Base-by-base conservation (phyloP, 2,113 vertebrate genomes). In the Psilopogon haemacephalus region DNA sequence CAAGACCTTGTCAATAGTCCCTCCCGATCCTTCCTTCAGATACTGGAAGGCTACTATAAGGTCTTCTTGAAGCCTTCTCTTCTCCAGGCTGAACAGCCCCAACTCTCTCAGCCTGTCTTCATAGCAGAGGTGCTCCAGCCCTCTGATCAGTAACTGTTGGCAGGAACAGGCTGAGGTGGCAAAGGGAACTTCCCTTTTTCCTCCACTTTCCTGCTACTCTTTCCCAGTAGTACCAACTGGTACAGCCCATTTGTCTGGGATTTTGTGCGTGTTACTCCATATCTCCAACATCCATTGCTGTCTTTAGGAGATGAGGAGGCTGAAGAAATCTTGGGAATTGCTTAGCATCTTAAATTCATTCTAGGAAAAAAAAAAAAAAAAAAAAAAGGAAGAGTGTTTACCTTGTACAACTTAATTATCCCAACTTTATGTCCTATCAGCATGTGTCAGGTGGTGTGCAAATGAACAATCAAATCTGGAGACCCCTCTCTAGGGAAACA, bases 121-220 rank as follows among this genome's bases (percentile, higher is more conserved):
- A n/a, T n/a, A n/a, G n/a, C n/a, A n/a, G n/a, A n/a, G n/a, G n/a
- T n/a, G n/a, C n/a, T n/a, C n/a, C n/a, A n/a, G n/a, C n/a, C n/a
- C n/a, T n/a, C n/a, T n/a, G n/a, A n/a, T n/a, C 86, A 40, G 77
- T 59, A 83, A 60, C 91, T 85, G 37, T 52, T 95, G 89, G 74
- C 78, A 91, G 75, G 74, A 83, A 62, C n/a, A 30, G 44, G 65
- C 44, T 33, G 71, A 83, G 65, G 59, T 88, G 58, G 44, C 48
- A 74, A 81, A 92, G 44, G 44, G 20, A 92, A 62, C 20, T 92
- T 86, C 90, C 71, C 42, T 78, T 70, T 72, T 88, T 92, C 74
- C 74, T 40, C 59, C 55, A 79, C 48, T 67, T 91, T 62, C 24
- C 38, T 75, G 38, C 89, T 11, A 11, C 67, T 52, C 70, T 87